Evolutionary conservation across 2,797 vertebrate species (phyloP).

Genomic region (Sebastolobus alascanus): DNA sequence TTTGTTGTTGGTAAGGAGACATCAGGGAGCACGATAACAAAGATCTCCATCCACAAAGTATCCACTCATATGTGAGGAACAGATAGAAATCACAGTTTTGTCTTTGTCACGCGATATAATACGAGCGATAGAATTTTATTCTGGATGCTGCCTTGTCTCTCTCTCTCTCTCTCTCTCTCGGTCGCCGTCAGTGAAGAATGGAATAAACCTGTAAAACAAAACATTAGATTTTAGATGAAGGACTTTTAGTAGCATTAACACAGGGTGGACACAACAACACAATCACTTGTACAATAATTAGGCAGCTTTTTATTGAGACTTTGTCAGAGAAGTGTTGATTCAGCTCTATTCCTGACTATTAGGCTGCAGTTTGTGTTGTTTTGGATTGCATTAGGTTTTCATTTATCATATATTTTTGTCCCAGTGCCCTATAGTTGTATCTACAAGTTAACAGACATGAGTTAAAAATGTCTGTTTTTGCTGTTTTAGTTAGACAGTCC

Average conservation of each 20-base stretch:
- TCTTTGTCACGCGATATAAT: neutral
- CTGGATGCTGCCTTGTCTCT: neutral
- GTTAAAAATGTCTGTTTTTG: neutral
- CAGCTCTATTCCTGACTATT: neutral
- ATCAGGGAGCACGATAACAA: conserved; percentile 37
- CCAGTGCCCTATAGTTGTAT: neutral
- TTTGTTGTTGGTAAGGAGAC: conserved; percentile 29
- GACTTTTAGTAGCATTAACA: neutral
- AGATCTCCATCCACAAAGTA: conserved; percentile 24
- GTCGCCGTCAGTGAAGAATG: neutral
- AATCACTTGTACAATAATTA: neutral
- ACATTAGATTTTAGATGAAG: conserved; percentile 9
- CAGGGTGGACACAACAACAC: neutral
- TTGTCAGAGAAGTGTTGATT: neutral
- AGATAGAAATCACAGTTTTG: neutral
- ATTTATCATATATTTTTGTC: neutral
- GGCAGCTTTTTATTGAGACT: neutral
- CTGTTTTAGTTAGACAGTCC: neutral
- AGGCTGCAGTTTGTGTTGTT: neutral
- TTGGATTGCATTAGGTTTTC: neutral
- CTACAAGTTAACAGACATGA: neutral
- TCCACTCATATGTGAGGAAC: conserved; percentile 8
- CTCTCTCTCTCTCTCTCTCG: neutral
- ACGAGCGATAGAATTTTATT: neutral
- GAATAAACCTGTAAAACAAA: conserved; percentile 59